Evolutionary conservation across 2,888 invertebrate genomes (phyloP).

Genomic region (Agrochola lychnidis): DNA sequence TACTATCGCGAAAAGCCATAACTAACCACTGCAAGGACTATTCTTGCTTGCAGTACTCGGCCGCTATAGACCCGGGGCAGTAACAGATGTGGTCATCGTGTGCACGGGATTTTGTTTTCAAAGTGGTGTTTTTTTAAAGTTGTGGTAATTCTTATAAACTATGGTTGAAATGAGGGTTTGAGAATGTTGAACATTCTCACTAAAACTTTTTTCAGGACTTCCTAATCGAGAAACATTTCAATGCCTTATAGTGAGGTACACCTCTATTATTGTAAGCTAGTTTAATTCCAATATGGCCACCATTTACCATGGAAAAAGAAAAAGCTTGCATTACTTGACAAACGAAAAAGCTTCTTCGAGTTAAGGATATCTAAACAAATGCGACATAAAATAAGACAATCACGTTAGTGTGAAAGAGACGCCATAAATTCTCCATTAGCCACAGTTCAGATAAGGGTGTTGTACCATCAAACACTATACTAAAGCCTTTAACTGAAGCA

Average conservation of each 20-base stretch:
- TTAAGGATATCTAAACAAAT: constrained; percentile 8
- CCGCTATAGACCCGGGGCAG: too few species aligned
- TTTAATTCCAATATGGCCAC: not conserved
- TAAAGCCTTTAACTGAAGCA: constrained; percentile 8
- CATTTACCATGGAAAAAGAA: not conserved
- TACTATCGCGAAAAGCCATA: too few species aligned
- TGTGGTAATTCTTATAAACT: not conserved
- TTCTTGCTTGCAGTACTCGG: too few species aligned
- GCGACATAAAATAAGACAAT: constrained; percentile 17
- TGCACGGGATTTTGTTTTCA: too few species aligned
- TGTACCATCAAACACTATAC: constrained; percentile 40
- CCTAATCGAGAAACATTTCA: not conserved
- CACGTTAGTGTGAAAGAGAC: constrained; percentile 35
- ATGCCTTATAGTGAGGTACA: not conserved
- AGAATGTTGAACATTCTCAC: not conserved
- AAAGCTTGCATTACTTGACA: fast-evolving
- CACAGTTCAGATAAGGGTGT: constrained; percentile 40
- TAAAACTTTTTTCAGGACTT: not conserved
- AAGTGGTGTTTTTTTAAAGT: not conserved
- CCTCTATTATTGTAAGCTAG: not conserved
- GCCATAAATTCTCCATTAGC: constrained; percentile 38
- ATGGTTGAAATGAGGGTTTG: not conserved
- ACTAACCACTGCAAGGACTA: too few species aligned
- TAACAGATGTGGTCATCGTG: too few species aligned
- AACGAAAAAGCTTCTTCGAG: not conserved